Evolutionary conservation across 2,113 vertebrate species (phyloP).

Genomic region (Ia io): DNA sequence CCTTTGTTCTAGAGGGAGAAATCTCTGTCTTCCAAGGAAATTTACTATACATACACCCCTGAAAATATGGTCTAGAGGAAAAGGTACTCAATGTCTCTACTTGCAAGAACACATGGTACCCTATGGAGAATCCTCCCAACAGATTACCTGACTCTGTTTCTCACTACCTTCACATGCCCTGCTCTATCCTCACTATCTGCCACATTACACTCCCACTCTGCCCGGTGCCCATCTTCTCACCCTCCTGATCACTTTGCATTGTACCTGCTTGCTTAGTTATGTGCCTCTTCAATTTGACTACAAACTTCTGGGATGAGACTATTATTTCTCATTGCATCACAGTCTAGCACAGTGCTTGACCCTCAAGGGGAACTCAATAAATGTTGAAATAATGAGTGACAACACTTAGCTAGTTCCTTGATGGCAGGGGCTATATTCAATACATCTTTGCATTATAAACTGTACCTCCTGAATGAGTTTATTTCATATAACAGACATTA

Average conservation of each 20-base stretch:
- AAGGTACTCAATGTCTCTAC: neutral
- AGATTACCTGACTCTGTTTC: neutral
- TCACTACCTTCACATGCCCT: fast-evolving
- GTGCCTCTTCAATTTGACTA: neutral
- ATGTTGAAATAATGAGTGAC: neutral
- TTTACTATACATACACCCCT: neutral
- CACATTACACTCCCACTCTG: neutral
- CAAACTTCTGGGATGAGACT: neutral
- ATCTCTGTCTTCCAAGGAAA: neutral
- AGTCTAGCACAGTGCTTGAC: neutral
- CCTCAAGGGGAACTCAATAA: neutral
- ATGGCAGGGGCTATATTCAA: neutral
- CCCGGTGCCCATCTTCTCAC: neutral
- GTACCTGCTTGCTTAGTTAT: no score
- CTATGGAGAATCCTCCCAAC: neutral
- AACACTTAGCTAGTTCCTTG: neutral
- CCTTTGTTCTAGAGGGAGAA: neutral
- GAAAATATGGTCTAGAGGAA: neutral
- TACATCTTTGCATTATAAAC: neutral
- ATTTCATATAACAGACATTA: neutral
- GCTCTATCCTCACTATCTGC: neutral
- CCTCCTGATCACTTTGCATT: neutral
- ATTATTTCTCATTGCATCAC: neutral
- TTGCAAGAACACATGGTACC: neutral
- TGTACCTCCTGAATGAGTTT: neutral